A percentile compares a stretch with the other conserved stretches of the same genome.
Conservation (phyloP, 1,140 invertebrate species). For the Plectrocnemia conspersa region DNA sequence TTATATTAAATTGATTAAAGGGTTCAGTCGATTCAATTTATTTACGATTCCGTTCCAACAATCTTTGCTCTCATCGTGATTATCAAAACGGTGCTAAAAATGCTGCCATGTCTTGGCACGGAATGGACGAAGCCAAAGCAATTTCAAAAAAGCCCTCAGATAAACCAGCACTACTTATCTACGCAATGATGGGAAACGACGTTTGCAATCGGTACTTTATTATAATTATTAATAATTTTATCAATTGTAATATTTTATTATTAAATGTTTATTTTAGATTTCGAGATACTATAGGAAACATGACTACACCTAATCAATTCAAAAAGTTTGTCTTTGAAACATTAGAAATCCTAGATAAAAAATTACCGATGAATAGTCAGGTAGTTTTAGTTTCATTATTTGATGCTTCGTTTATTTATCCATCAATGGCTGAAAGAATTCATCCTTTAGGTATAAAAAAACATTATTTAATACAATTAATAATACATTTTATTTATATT, state of each 20-base stretch:
- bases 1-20: slow-evolving; percentile 25
- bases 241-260: background rate
- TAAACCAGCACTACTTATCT: slow-evolving; percentile 47
- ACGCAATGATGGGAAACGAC: slow-evolving; percentile 52
- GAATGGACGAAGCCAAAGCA: slow-evolving; percentile 36
- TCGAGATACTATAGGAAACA: slow-evolving; percentile 43
- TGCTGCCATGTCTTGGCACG: slow-evolving; percentile 40
- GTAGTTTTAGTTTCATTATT: slow-evolving; percentile 49
- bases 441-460: slow-evolving; percentile 49
- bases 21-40: slow-evolving; percentile 38
- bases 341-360: slow-evolving; percentile 41
- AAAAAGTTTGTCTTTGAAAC: slow-evolving; percentile 40
- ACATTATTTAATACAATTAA: background rate
- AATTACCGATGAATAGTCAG: slow-evolving; percentile 46
- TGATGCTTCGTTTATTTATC: slow-evolving; percentile 48
- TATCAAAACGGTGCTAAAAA: slow-evolving; percentile 54
- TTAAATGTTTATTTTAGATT: slow-evolving; percentile 35
- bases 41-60: slow-evolving; percentile 37
- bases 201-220: slow-evolving; percentile 52
- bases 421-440: slow-evolving; percentile 42
- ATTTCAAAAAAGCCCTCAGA: slow-evolving; percentile 43
- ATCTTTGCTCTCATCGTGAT: slow-evolving; percentile 52
- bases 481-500: background rate
- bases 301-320: slow-evolving; percentile 45
- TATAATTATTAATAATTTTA: slow-evolving; percentile 14